A percentile compares a stretch with the other conserved stretches of the same genome.
phyloP scores from a whole-genome alignment of 2,113 vertebrate species.

The Tachysurus fulvidraco region DNA sequence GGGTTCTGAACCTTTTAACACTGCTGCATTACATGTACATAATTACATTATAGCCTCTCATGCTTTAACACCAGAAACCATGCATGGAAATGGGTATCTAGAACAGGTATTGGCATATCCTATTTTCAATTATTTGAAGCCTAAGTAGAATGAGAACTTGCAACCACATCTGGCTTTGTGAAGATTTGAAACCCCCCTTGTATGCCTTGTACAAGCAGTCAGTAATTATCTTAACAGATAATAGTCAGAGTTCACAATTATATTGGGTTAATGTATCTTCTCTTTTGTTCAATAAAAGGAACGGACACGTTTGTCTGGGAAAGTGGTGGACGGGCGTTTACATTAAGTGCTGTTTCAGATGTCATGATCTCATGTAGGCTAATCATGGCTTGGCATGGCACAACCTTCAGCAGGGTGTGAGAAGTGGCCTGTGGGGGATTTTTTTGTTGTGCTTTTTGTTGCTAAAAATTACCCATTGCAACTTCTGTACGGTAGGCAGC shows the following conservation, averaged over 20 bases:
- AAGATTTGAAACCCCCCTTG: neutral
- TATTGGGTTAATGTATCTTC: no score
- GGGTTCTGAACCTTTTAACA: neutral
- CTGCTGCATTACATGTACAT: neutral
- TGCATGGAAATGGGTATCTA: neutral
- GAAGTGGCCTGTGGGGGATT: neutral
- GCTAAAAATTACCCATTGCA: slow-evolving; percentile 1
- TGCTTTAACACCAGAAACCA: neutral
- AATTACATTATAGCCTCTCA: neutral
- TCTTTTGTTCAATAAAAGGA: neutral
- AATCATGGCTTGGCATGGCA: neutral
- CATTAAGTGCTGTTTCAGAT: neutral
- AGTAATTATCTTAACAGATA: neutral
- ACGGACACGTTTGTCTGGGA: neutral
- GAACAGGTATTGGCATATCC: neutral
- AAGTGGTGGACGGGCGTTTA: neutral
- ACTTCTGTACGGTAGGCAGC: neutral
- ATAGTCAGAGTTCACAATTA: neutral
- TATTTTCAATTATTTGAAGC: neutral
- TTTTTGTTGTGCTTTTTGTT: neutral
- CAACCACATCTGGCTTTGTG: neutral
- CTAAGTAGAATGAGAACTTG: neutral
- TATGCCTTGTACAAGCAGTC: neutral
- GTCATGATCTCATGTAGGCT: slow-evolving; percentile 10
- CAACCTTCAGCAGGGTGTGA: neutral